These are phyloP conservation scores for Synanthedon andrenaeformis DNA, from an alignment of 2,888 invertebrate species.

Conservation along the genomic window DNA sequence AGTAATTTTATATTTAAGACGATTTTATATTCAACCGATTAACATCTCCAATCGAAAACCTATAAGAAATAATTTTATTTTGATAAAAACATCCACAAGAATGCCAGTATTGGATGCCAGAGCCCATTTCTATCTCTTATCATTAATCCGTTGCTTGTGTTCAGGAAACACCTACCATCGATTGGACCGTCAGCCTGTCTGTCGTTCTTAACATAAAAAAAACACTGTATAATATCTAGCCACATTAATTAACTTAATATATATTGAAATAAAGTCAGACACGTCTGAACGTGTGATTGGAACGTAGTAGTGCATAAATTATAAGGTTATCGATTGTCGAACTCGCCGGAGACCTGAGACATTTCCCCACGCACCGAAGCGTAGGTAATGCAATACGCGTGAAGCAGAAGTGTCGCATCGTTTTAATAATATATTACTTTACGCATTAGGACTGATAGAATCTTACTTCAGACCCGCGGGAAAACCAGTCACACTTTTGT, in stretches of 20 bases:
- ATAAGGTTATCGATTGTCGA: conserved; percentile 40
- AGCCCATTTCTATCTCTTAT: too few species aligned
- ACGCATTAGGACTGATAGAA: conserved; percentile 32
- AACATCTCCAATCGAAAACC: too few species aligned
- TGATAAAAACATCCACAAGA: too few species aligned
- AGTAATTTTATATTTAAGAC: too few species aligned
- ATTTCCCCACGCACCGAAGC: conserved; percentile 5
- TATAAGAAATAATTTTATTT: too few species aligned
- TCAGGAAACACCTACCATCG: too few species aligned
- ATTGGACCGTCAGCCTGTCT: too few species aligned
- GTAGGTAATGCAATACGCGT: conserved; percentile 27
- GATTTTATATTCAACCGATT: too few species aligned
- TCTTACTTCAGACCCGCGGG: conserved; percentile 25
- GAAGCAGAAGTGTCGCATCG: conserved; percentile 27
- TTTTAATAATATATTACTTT: conserved; percentile 44
- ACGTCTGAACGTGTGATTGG: conserved; percentile 14
- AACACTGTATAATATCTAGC: too few species aligned
- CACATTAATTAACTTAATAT: neutral
- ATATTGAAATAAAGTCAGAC: conserved; percentile 1
- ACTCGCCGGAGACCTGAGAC: conserved; percentile 15
- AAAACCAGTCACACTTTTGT: neutral
- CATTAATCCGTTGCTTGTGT: too few species aligned
- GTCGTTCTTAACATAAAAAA: too few species aligned
- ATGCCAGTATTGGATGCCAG: too few species aligned
- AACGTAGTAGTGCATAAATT: conserved; percentile 41